Percentiles rank a stretch among this genome's conserved stretches.
These are phyloP conservation scores for Sciurus niger DNA, from an alignment of 2,113 vertebrate genomes.

Conservation along the genomic window DNA sequence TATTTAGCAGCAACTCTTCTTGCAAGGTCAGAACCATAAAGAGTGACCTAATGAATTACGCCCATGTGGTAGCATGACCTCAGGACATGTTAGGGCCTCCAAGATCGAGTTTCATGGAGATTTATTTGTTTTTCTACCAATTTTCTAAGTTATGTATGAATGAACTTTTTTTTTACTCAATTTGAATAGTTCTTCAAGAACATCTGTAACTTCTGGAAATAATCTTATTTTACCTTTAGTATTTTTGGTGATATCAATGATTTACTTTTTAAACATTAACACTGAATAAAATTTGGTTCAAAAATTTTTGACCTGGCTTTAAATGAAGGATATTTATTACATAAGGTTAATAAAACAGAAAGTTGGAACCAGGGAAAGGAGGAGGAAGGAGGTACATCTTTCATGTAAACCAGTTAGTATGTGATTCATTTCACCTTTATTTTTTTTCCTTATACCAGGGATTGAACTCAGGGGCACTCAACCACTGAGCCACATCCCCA, in stretches of 20 bases:
- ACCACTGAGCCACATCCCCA: no score
- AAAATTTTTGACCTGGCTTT: slow-evolving; percentile 30
- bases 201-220: slow-evolving; percentile 9
- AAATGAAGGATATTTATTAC: slow-evolving; percentile 4
- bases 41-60: neutral
- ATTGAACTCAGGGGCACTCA: no score
- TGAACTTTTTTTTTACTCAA: neutral
- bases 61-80: neutral
- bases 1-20: slow-evolving; percentile 11
- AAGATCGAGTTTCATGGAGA: neutral
- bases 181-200: slow-evolving; percentile 8
- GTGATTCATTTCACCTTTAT: slow-evolving; percentile 19
- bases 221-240: neutral
- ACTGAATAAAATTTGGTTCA: neutral
- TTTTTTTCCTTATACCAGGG: no score
- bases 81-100: neutral
- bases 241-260: neutral
- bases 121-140: slow-evolving; percentile 41
- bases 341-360: slow-evolving; percentile 2
- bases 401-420: neutral
- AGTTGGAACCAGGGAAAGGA: neutral
- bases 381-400: neutral
- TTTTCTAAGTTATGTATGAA: neutral
- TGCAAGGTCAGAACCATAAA: neutral
- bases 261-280: slow-evolving; percentile 16